Evolutionary conservation across 2,888 invertebrate genomes (phyloP).

Genomic region (Endomychus coccineus): DNA sequence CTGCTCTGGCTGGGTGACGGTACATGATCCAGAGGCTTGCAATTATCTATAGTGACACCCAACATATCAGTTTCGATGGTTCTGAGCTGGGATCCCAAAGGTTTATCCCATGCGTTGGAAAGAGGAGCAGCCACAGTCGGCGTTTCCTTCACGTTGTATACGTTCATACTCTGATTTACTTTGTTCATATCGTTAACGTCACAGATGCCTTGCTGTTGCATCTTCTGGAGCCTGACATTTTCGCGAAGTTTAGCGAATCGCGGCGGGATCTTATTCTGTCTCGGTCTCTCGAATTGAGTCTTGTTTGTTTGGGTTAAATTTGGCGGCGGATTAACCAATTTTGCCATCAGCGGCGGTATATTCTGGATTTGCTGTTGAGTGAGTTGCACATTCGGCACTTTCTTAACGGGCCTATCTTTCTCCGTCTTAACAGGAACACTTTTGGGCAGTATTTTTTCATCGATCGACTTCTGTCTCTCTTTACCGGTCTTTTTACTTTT

Average conservation of each 20-base stretch:
- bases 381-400: conserved; percentile 24
- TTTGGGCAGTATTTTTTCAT: conserved; percentile 34
- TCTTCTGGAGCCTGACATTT: conserved; percentile 48
- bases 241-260: conserved; percentile 70
- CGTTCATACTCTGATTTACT: conserved; percentile 34
- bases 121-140: conserved; percentile 43
- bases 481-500: conserved; percentile 70
- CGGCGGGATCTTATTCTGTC: conserved; percentile 63
- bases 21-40: conserved; percentile 38
- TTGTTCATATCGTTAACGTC: conserved; percentile 49
- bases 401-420: conserved; percentile 33
- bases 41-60: conserved; percentile 34
- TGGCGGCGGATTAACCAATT: conserved; percentile 46
- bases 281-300: conserved; percentile 37
- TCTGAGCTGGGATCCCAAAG: conserved; percentile 62
- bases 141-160: conserved; percentile 35
- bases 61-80: conserved; percentile 43
- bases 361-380: conserved; percentile 44
- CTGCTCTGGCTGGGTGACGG: conserved; percentile 47
- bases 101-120: conserved; percentile 82
- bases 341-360: conserved; percentile 46
- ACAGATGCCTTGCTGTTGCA: conserved; percentile 37
- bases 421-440: conserved; percentile 23
- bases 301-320: conserved; percentile 35
- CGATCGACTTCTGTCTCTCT: conserved; percentile 43